Base-by-base conservation (phyloP, 2,888 invertebrate species). In the Zonitis immaculata region DNA sequence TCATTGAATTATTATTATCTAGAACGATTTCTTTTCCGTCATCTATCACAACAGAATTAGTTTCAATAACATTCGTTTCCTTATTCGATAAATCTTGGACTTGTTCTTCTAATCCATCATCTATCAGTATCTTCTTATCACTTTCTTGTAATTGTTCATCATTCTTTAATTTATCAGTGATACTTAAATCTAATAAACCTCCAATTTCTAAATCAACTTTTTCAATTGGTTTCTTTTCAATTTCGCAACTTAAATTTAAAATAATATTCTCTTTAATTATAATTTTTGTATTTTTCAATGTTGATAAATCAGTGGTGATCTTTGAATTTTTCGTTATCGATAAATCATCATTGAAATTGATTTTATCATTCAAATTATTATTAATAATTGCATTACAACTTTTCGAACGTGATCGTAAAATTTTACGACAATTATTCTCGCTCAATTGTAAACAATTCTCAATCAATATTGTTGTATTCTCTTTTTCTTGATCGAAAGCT, bases 371-470 rank as follows among this genome's bases (percentile, higher is more conserved):
- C 1, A 20, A 2, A 18, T 47, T 30, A 12, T 47, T n/a, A 18
- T 30, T 32, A 6, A 16, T 5, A 16, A 22, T 32, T 16, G 42
- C 16, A 46, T 54, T 47, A 16, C 43, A 46, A 44, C 54, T 54
- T 35, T 54, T 54, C 9, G 50, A 54, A 11, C 54, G 49, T 44
- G 35, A 42, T n/a, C 45, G 35, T 35, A 35, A 20, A 20, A 43
- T 47, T 18, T 44, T 22, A 44, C 27, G 18, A 27, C 27, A 1
- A 42, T 6, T 39, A 14, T 39, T 20, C 27, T 28, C 18, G 22
- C 9, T 9, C 8, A 16, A 35, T 35, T 35, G 16, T 8, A 35
- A 16, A 35, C 35, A 35, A 18, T 47, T 51, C 27, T 46, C 18
- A 26, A 47, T 12, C 14, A 52, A 12, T 25, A 32, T 14, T 8